Percentiles rank a stretch among this genome's conserved stretches.
These are phyloP conservation scores for Seriola quinqueradiata DNA, from an alignment of 2,113 vertebrate species.

Conservation along the genomic window DNA sequence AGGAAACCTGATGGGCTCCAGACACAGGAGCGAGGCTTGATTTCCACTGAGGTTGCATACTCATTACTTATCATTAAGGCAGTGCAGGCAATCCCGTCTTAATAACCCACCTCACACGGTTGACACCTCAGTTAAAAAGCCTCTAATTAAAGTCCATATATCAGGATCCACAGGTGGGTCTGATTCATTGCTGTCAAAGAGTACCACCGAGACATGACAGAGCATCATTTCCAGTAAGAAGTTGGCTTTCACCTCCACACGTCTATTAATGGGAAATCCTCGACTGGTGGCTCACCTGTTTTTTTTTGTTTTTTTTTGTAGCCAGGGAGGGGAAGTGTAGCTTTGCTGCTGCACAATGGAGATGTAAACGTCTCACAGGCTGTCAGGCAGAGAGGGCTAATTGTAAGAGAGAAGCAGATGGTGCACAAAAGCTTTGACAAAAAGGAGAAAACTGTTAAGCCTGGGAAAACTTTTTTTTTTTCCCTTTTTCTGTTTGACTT, in stretches of 20 bases:
- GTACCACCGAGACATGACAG: neutral
- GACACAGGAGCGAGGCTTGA: conserved; percentile 23
- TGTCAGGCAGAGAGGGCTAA: conserved; percentile 67
- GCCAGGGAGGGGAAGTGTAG: neutral
- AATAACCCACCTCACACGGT: conserved; percentile 53
- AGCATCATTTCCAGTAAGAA: conserved; percentile 8
- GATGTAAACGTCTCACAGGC: conserved; percentile 35
- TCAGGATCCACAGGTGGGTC: conserved; percentile 57
- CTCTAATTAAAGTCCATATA: conserved; percentile 68
- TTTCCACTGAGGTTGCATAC: conserved; percentile 53
- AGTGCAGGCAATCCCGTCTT: conserved; percentile 32
- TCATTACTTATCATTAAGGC: conserved; percentile 61
- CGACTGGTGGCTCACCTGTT: conserved; percentile 45
- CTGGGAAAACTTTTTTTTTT: conserved; percentile 34
- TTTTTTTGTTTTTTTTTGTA: neutral
- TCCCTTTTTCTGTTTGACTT: conserved; percentile 3
- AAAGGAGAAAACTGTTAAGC: conserved; percentile 22
- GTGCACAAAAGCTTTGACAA: conserved; percentile 41
- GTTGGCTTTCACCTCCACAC: conserved; percentile 9
- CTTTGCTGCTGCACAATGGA: conserved; percentile 19
- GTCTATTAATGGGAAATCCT: conserved; percentile 43
- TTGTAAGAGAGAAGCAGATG: conserved; percentile 70
- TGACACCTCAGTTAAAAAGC: conserved; percentile 62
- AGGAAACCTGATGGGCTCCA: conserved; percentile 34
- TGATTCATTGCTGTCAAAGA: conserved; percentile 53